phyloP scores from a whole-genome alignment of 2,888 invertebrate genomes.

The Drosophila subquinaria region DNA sequence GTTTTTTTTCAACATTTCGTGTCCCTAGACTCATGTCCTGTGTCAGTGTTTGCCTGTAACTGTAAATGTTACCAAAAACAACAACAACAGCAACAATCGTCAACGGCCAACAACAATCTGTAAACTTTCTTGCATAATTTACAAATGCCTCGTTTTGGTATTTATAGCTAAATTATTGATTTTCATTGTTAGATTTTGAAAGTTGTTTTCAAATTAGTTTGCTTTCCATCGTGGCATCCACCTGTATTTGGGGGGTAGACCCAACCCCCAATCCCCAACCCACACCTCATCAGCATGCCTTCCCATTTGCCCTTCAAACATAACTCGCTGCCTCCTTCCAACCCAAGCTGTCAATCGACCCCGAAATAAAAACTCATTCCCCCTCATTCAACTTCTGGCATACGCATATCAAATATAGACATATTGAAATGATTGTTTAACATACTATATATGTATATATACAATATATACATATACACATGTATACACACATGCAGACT shows the following conservation, averaged over 20 bases:
- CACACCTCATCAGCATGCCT: neutral
- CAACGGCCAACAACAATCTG: neutral
- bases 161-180: slow-evolving; percentile 72
- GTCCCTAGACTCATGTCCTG: slow-evolving; percentile 54
- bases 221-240: slow-evolving; percentile 22
- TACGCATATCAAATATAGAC: slow-evolving; percentile 42
- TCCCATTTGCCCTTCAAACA: neutral
- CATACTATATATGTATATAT: slow-evolving; percentile 1
- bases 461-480: neutral
- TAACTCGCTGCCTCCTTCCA: neutral
- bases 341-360: slow-evolving; percentile 22
- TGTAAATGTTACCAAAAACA: slow-evolving; percentile 11
- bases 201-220: slow-evolving; percentile 57
- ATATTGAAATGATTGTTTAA: slow-evolving; percentile 33
- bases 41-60: slow-evolving; percentile 25
- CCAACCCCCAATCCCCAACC: neutral
- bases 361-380: neutral
- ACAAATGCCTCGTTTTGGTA: slow-evolving; percentile 44
- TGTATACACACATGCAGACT: slow-evolving; percentile 4
- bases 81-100: slow-evolving; percentile 15
- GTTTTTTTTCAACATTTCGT: slow-evolving; percentile 61
- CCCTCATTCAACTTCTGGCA: slow-evolving; percentile 10
- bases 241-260: neutral
- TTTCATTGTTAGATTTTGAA: slow-evolving; percentile 60
- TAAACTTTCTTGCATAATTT: slow-evolving; percentile 55